Conservation (phyloP, 2,797 vertebrate genomes). For the Tadarida brasiliensis region DNA sequence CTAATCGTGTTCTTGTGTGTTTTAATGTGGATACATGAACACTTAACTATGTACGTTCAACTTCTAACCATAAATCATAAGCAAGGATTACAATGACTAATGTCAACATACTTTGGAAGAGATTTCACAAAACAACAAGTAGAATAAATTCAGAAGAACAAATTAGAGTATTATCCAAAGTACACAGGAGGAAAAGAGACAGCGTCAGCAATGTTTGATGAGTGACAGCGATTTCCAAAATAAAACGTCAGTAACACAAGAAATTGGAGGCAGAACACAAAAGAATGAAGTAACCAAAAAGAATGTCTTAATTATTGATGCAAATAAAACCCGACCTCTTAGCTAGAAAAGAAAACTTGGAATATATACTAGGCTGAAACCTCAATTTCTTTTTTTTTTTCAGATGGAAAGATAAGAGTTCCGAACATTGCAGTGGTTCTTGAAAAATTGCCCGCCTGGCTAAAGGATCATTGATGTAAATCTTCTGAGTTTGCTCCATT, state of each 20-base stretch:
- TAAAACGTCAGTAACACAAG: conserved; percentile 26
- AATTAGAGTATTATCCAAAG: conserved; percentile 46
- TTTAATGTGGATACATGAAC: background rate
- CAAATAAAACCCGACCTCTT: conserved; percentile 40
- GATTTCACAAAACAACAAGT: background rate
- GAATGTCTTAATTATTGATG: conserved; percentile 58
- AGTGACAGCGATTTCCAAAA: conserved; percentile 61
- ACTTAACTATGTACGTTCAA: background rate
- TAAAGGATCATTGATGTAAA: background rate
- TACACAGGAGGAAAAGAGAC: conserved; percentile 29
- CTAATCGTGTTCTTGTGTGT: background rate
- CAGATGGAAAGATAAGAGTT: conserved; percentile 24
- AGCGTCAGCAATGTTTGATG: conserved; percentile 46
- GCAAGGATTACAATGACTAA: background rate
- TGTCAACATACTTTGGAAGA: conserved; percentile 2
- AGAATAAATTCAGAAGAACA: conserved; percentile 6
- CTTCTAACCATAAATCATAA: background rate
- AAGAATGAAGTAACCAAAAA: conserved; percentile 36
- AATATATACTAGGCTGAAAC: background rate
- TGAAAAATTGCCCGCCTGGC: background rate
- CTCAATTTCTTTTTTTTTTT: background rate
- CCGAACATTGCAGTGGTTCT: background rate
- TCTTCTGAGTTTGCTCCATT: background rate
- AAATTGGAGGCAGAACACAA: conserved; percentile 47
- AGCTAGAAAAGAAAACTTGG: conserved; percentile 15